Percentiles rank a stretch among this genome's conserved stretches.
phyloP scores from a whole-genome alignment of 2,113 vertebrate genomes.

The Phrynosoma platyrhinos region DNA sequence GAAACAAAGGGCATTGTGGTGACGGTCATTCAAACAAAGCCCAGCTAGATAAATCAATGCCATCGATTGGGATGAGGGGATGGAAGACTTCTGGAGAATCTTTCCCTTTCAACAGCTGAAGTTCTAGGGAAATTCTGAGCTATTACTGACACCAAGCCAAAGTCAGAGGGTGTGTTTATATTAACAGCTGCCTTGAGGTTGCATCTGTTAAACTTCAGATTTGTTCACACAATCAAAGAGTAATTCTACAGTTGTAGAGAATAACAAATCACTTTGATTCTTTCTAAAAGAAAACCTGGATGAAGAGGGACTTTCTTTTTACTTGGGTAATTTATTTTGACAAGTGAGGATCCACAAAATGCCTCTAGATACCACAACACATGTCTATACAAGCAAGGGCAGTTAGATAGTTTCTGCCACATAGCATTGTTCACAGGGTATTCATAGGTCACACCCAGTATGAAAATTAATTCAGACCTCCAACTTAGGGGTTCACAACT shows the following conservation, averaged over 20 bases:
- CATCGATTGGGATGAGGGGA: background rate
- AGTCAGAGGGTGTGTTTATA: background rate
- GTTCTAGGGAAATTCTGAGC: background rate
- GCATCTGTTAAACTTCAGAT: background rate
- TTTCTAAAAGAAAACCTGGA: background rate
- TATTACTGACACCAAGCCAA: background rate
- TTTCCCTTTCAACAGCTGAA: background rate
- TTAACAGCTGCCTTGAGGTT: background rate
- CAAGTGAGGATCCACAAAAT: background rate
- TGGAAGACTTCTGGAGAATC: background rate
- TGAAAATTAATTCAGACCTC: background rate
- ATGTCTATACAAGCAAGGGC: background rate
- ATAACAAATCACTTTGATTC: background rate
- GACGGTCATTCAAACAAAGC: background rate
- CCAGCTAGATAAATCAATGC: constrained; percentile 5
- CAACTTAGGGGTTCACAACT: background rate
- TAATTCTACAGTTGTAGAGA: background rate
- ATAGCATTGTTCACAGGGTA: background rate
- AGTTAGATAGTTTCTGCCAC: too few species aligned
- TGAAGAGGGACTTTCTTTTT: background rate
- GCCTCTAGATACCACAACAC: constrained; percentile 4
- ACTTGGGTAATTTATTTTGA: background rate
- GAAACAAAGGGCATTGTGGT: background rate
- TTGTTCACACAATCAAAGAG: constrained; percentile 10
- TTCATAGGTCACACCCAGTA: background rate